These are phyloP conservation scores for Agrotis segetum DNA, from an alignment of 2,888 invertebrate genomes.

Conservation along the genomic window DNA sequence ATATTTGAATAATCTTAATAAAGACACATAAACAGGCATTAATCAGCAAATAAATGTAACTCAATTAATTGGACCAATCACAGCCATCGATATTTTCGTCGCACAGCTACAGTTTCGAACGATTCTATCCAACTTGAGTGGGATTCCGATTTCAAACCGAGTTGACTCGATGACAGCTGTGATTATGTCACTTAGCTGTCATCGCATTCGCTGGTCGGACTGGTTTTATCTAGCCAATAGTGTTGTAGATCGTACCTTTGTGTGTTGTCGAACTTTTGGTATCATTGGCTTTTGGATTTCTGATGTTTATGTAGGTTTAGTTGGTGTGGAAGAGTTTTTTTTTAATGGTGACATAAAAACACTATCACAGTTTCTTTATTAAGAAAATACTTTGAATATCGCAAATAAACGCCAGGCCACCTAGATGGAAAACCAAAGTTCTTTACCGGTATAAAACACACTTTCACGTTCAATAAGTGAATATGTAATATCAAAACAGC, in stretches of 20 bases:
- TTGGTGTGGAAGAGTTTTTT: background rate
- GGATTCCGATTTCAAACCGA: slow-evolving; percentile 60
- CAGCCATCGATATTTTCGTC: slow-evolving; percentile 34
- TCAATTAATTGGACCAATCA: slow-evolving; percentile 16
- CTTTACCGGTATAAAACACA: too few species aligned
- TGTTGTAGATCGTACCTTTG: slow-evolving; percentile 37
- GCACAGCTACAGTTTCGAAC: slow-evolving; percentile 32
- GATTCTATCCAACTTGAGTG: slow-evolving; percentile 62
- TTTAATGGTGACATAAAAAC: background rate
- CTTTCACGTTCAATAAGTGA: too few species aligned
- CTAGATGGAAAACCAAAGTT: too few species aligned
- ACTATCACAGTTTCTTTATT: background rate
- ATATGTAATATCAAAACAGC: too few species aligned
- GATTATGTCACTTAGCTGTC: slow-evolving; percentile 68
- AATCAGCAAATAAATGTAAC: background rate
- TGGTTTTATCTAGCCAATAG: slow-evolving; percentile 52
- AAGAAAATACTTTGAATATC: background rate
- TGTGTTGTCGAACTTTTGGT: slow-evolving; percentile 22
- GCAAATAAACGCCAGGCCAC: background rate
- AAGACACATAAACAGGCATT: background rate
- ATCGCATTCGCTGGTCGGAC: slow-evolving; percentile 46
- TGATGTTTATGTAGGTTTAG: background rate
- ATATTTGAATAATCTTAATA: background rate
- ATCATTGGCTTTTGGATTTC: background rate
- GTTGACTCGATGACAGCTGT: slow-evolving; percentile 62